Evolutionary conservation across 1,140 invertebrate genomes (phyloP).

Genomic region (Caenorhabditis remanei): DNA sequence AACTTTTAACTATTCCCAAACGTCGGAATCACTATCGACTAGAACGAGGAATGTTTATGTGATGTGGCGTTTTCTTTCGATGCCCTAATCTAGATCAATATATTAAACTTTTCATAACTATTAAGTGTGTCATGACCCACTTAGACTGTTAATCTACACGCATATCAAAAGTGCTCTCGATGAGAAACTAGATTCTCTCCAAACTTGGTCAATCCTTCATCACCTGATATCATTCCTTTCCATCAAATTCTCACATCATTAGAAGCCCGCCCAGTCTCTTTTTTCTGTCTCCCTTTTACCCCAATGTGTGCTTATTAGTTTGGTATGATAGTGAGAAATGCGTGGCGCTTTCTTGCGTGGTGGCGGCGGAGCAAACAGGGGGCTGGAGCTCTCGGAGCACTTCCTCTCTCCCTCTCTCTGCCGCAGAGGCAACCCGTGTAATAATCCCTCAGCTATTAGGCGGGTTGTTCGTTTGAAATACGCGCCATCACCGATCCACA

Average conservation of each 20-base stretch:
- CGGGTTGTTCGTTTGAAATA: conserved; percentile 55
- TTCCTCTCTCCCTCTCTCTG: conserved; percentile 2
- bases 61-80: no score
- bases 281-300: background rate
- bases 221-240: background rate
- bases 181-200: background rate
- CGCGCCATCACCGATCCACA: background rate
- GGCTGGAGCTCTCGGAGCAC: conserved; percentile 33
- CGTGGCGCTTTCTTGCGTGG: conserved; percentile 39
- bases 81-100: background rate
- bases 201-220: background rate
- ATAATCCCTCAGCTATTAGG: conserved; percentile 49
- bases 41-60: no score
- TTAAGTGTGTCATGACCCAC: conserved; percentile 36
- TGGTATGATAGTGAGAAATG: conserved; percentile 55
- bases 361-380: conserved; percentile 25
- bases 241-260: conserved; percentile 20
- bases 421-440: conserved; percentile 44
- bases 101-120: conserved; percentile 17
- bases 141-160: conserved; percentile 12
- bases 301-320: conserved; percentile 53
- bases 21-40: no score
- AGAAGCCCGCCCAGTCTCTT: conserved; percentile 1
- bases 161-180: background rate
- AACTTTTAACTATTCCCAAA: no score